phyloP scores from a whole-genome alignment of 2,113 vertebrate species.

The Pluvialis apricaria region DNA sequence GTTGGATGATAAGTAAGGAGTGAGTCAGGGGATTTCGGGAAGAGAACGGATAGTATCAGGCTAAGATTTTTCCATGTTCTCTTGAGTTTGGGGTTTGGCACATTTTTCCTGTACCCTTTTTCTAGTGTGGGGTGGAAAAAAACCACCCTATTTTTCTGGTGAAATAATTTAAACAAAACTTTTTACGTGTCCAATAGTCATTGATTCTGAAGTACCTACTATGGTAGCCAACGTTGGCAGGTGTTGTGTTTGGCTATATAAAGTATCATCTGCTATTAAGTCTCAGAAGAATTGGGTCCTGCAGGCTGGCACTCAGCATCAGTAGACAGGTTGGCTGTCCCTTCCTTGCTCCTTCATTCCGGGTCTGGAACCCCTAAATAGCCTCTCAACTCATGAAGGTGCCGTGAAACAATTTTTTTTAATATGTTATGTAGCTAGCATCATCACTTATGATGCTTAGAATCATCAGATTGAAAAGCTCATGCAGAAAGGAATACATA shows the following conservation, averaged over 20 bases:
- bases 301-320: neutral
- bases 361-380: neutral
- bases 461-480: neutral
- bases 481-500: neutral
- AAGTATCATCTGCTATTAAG: neutral
- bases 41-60: neutral
- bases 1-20: neutral
- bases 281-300: neutral
- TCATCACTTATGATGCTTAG: neutral
- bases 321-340: neutral
- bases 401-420: neutral
- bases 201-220: neutral
- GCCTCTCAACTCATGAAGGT: neutral
- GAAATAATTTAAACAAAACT: neutral
- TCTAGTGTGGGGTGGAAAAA: neutral
- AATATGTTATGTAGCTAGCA: neutral
- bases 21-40: conserved; percentile 40
- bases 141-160: neutral
- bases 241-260: neutral
- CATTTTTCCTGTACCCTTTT: neutral
- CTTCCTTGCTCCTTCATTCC: neutral
- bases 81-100: neutral
- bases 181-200: neutral
- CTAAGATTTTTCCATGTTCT: neutral
- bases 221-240: neutral